Evolutionary conservation across 2,888 invertebrate genomes (phyloP).

Genomic region (Cacoxenus indagator): DNA sequence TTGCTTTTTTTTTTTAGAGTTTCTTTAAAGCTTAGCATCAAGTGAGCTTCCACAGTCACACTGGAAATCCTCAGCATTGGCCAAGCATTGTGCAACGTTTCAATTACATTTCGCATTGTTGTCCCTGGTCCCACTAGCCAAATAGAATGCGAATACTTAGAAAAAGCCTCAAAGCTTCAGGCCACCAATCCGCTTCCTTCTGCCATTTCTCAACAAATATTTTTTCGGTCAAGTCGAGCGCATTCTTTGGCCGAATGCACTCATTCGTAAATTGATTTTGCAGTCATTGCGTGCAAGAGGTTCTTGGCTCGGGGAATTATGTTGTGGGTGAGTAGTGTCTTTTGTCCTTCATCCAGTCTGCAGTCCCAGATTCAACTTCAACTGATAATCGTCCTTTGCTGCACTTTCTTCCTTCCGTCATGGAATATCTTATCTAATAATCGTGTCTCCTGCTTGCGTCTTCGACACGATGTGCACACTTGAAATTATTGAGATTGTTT

Average conservation of each 20-base stretch:
- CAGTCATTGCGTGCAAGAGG: slow-evolving; percentile 31
- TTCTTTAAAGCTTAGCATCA: slow-evolving; percentile 6
- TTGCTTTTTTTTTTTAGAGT: too few species aligned
- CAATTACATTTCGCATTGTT: slow-evolving; percentile 54
- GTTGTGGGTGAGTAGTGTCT: neutral
- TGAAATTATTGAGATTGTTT: slow-evolving; percentile 64
- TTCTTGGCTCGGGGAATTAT: neutral
- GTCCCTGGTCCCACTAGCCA: neutral
- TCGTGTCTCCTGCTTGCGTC: slow-evolving; percentile 22
- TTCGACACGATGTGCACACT: slow-evolving; percentile 58
- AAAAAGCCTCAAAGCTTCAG: neutral
- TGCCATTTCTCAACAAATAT: neutral
- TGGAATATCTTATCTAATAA: slow-evolving; percentile 23
- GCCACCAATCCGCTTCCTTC: neutral
- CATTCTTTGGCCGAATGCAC: slow-evolving; percentile 19
- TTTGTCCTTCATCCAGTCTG: neutral
- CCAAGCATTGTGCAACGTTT: slow-evolving; percentile 41
- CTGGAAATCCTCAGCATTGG: neutral
- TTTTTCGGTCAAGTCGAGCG: slow-evolving; percentile 6
- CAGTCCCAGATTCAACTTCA: neutral
- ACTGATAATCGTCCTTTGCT: neutral
- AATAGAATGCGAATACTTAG: neutral
- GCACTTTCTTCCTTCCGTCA: neutral
- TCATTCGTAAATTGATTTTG: slow-evolving; percentile 62
- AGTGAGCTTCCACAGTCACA: slow-evolving; percentile 32